phyloP scores from a whole-genome alignment of 2,113 vertebrate genomes.

The Rostratula benghalensis region DNA sequence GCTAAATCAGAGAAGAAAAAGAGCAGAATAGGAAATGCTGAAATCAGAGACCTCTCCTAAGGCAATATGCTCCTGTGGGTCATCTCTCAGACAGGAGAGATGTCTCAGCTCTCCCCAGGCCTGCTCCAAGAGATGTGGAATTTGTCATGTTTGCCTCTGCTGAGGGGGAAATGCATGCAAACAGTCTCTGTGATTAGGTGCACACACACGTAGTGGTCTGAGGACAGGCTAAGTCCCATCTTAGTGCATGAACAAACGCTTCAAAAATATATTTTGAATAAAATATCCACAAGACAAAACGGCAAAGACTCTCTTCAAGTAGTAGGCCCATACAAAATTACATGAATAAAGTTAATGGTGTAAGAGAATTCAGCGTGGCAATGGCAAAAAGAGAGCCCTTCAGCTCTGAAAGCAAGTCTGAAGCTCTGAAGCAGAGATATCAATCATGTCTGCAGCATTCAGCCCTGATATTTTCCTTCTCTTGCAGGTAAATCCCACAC shows the following conservation, averaged over 20 bases:
- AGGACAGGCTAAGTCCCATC: not conserved
- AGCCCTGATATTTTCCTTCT: not conserved
- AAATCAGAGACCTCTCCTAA: not conserved
- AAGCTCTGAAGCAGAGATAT: not conserved
- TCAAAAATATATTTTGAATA: not conserved
- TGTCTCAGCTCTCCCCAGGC: not conserved
- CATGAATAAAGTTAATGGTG: not conserved
- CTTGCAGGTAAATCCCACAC: not conserved
- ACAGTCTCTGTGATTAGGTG: not conserved
- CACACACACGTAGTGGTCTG: not conserved
- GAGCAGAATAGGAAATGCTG: not conserved
- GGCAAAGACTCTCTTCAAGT: not conserved
- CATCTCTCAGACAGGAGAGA: not conserved
- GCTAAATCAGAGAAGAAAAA: not conserved
- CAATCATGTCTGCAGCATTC: not conserved
- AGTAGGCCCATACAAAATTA: not conserved
- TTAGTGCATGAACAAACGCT: not conserved
- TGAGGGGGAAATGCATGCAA: fast-evolving
- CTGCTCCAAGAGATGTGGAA: not conserved
- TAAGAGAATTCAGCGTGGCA: not conserved
- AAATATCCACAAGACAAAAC: not conserved
- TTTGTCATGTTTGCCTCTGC: not conserved
- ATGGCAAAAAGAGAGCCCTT: not conserved
- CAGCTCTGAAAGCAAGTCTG: not conserved
- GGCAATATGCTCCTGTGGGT: not conserved